These are phyloP conservation scores for Flexamia atlantica DNA, from an alignment of 2,888 invertebrate genomes.

Conservation along the genomic window DNA sequence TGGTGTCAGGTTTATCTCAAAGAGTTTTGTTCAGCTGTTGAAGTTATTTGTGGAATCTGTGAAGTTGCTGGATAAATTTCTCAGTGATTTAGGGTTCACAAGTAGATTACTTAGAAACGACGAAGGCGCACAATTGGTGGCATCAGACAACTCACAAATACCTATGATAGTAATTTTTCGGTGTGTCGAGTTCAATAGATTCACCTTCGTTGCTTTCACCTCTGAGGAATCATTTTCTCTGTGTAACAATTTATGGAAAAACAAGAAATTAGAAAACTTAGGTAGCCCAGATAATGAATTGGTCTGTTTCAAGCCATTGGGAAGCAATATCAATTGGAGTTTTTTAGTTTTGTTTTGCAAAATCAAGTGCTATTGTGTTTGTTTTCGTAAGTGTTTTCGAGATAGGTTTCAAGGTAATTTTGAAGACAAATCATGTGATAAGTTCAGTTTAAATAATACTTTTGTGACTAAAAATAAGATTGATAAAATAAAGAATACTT, in stretches of 20 bases:
- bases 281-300: background rate
- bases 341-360: constrained; percentile 1
- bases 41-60: background rate
- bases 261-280: background rate
- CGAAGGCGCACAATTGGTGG: background rate
- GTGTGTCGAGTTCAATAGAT: background rate
- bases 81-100: background rate
- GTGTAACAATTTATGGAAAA: background rate
- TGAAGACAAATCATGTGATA: background rate
- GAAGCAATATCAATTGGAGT: background rate
- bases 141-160: background rate
- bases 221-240: background rate
- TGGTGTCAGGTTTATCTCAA: background rate
- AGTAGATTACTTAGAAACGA: background rate
- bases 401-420: background rate
- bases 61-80: background rate
- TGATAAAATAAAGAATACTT: background rate
- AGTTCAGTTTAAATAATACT: background rate
- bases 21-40: background rate
- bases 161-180: background rate
- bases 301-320: background rate
- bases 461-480: background rate
- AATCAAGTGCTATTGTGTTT: background rate
- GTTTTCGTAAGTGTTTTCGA: background rate
- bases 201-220: background rate